Percentiles rank a stretch among this genome's conserved stretches.
These are phyloP conservation scores for Phyllopteryx taeniolatus DNA, from an alignment of 2,113 vertebrate species.

Conservation along the genomic window DNA sequence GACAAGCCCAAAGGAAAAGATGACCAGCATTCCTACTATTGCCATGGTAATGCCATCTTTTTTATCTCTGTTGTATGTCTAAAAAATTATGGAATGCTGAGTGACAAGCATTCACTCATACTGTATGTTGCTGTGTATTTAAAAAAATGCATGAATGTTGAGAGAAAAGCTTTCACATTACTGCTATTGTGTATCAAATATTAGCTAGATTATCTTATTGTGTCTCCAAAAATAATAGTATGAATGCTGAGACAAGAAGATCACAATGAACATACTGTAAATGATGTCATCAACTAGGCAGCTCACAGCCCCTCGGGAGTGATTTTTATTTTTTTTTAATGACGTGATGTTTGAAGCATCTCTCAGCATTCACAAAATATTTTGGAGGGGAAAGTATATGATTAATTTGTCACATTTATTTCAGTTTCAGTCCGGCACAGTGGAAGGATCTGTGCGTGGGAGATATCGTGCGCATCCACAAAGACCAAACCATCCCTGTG, in stretches of 20 bases:
- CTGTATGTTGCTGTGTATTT: no score
- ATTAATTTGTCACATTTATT: conserved; percentile 1
- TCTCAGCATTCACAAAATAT: not conserved
- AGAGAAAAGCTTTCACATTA: not conserved
- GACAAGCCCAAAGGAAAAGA: no score
- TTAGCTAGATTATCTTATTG: not conserved
- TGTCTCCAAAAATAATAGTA: no score
- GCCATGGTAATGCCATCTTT: no score
- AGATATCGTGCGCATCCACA: conserved; percentile 81
- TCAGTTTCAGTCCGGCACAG: conserved; percentile 75
- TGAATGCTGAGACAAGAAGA: not conserved
- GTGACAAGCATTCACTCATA: no score
- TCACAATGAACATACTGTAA: no score
- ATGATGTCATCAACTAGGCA: no score
- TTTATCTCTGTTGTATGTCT: no score
- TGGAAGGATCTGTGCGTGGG: conserved; percentile 84
- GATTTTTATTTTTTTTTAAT: not conserved
- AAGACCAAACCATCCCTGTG: conserved; percentile 84
- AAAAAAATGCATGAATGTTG: not conserved
- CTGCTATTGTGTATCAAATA: not conserved
- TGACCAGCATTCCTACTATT: no score
- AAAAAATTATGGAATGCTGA: no score
- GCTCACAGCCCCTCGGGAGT: no score
- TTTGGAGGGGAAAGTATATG: not conserved
- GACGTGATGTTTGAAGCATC: not conserved